phyloP scores from a whole-genome alignment of 2,797 vertebrate species.

The Euthynnus affinis region DNA sequence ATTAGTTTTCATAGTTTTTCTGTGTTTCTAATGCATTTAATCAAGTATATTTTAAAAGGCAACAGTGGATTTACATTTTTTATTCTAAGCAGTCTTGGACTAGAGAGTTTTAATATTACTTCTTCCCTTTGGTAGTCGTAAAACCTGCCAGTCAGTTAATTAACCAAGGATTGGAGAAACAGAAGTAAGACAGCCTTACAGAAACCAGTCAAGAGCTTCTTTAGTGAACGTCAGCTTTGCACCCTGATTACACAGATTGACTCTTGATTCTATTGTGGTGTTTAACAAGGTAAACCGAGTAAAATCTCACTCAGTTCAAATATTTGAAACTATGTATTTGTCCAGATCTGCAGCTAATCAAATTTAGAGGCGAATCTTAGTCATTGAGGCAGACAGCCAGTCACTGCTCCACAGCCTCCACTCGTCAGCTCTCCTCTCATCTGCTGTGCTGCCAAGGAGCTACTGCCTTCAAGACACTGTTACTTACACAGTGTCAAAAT shows the following conservation, averaged over 20 bases:
- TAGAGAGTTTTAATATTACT: background rate
- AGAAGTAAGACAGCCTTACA: constrained; percentile 2
- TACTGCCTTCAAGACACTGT: constrained; percentile 32
- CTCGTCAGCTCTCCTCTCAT: constrained; percentile 54
- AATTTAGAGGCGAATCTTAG: constrained; percentile 52
- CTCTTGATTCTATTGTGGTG: constrained; percentile 40
- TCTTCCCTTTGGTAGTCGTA: background rate
- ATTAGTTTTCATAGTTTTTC: too few relatives aligned
- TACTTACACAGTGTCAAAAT: constrained; percentile 52
- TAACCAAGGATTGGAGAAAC: background rate
- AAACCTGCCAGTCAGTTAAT: background rate
- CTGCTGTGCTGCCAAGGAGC: constrained; percentile 44
- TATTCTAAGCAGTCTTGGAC: background rate
- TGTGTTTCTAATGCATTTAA: too few relatives aligned
- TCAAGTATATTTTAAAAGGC: too few relatives aligned
- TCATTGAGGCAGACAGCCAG: constrained; percentile 46
- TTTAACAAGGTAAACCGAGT: constrained; percentile 50
- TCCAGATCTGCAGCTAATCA: constrained; percentile 64
- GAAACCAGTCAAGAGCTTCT: constrained; percentile 12
- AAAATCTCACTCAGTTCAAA: constrained; percentile 38
- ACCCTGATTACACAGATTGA: constrained; percentile 44
- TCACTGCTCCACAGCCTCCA: constrained; percentile 21
- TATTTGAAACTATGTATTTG: constrained; percentile 56
- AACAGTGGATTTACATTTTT: background rate
- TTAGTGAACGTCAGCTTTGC: constrained; percentile 23